Evolutionary conservation across 2,113 vertebrate genomes (phyloP).

Genomic region (Panurus biarmicus): DNA sequence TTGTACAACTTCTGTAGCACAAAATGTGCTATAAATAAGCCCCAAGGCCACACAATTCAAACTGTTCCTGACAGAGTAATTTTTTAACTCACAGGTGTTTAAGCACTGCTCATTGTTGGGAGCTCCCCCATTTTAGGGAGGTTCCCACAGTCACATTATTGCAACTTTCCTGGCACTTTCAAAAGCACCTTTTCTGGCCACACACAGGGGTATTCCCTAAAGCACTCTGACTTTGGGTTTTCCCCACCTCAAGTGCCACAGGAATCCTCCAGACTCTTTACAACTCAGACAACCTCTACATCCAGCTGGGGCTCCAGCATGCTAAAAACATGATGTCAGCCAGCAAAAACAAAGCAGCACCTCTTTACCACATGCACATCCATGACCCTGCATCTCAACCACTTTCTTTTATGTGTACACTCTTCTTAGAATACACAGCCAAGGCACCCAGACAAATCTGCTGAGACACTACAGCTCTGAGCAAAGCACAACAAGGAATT

Average conservation of each 20-base stretch:
- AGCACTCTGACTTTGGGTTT: not conserved
- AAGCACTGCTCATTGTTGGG: not conserved
- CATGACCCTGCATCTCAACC: not conserved
- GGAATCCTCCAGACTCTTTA: not conserved
- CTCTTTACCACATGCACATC: not conserved
- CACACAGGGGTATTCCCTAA: not conserved
- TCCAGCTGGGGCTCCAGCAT: not conserved
- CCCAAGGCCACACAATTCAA: not conserved
- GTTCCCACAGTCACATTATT: not conserved
- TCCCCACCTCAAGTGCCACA: not conserved
- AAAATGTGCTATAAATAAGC: not conserved
- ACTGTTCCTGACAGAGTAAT: not conserved
- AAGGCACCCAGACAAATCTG: not conserved
- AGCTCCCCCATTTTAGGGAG: not conserved
- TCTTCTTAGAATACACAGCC: not conserved
- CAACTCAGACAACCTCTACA: not conserved
- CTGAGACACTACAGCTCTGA: not conserved
- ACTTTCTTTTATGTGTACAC: fast-evolving
- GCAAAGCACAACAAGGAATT: not conserved
- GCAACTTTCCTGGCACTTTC: not conserved
- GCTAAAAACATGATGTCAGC: not conserved
- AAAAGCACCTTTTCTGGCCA: not conserved
- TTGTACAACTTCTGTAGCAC: not conserved
- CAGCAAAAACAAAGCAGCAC: not conserved
- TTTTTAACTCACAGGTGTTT: not conserved